Conservation (phyloP, 2,797 vertebrate genomes). For the Glyptemys insculpta region DNA sequence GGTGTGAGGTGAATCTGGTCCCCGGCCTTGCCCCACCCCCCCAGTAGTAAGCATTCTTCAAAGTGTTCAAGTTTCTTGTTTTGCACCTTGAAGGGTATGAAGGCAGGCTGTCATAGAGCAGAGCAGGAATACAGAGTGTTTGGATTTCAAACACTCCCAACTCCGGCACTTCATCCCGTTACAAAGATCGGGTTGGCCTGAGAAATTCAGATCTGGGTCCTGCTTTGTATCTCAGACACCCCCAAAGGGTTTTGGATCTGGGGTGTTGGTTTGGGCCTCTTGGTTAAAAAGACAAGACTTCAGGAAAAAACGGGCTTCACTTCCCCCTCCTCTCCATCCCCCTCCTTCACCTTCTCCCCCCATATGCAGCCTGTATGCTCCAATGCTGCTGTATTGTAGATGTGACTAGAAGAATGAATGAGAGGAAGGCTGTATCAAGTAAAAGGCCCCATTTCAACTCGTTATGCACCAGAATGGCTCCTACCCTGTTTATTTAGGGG, state of each 20-base stretch:
- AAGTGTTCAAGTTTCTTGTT: background rate
- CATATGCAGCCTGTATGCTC: too few species aligned
- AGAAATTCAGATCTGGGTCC: background rate
- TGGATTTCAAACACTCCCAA: background rate
- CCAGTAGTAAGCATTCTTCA: too few species aligned
- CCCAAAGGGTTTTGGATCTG: background rate
- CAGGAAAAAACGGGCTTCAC: too few species aligned
- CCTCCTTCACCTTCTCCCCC: too few species aligned
- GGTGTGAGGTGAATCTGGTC: rapidly evolving
- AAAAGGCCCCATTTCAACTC: background rate
- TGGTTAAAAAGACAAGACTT: too few species aligned
- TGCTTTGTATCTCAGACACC: background rate
- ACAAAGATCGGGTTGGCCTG: rapidly evolving
- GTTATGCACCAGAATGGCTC: background rate
- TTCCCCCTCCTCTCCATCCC: too few species aligned
- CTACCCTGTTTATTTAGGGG: too few species aligned
- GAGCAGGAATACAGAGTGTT: background rate
- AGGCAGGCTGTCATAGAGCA: background rate
- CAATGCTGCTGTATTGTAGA: too few species aligned
- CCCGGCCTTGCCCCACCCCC: background rate
- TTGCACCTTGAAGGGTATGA: rapidly evolving
- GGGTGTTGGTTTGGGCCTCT: too few species aligned
- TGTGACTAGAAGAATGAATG: too few species aligned
- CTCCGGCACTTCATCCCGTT: rapidly evolving
- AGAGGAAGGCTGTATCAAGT: background rate